Percentiles rank a stretch among this genome's conserved stretches.
Evolutionary conservation across 2,113 vertebrate genomes (phyloP).

Genomic region (Xiphias gladius): DNA sequence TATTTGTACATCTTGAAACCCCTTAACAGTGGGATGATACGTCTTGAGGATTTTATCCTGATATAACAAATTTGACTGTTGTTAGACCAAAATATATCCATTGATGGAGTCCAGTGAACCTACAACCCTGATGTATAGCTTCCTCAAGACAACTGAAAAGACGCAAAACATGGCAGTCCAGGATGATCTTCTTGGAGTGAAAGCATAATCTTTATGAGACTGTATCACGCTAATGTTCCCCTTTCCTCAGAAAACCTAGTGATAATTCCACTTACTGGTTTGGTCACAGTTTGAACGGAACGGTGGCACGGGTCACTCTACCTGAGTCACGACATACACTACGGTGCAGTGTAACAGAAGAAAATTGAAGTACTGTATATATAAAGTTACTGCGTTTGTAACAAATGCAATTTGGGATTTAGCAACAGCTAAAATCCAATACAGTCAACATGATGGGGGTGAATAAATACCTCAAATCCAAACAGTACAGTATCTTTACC

Average conservation of each 20-base stretch:
- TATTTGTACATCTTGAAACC: not conserved
- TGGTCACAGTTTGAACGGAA: not conserved
- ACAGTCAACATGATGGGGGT: not conserved
- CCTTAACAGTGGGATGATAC: not conserved
- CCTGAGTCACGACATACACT: not conserved
- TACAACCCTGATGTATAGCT: too few species aligned
- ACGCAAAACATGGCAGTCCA: too few species aligned
- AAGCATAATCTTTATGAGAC: too few species aligned
- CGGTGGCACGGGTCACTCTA: not conserved
- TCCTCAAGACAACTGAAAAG: too few species aligned
- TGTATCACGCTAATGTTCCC: not conserved
- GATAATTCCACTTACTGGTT: not conserved
- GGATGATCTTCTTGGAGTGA: too few species aligned
- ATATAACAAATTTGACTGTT: not conserved
- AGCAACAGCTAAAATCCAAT: not conserved
- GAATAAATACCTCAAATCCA: slow-evolving; percentile 23
- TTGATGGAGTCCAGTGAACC: not conserved
- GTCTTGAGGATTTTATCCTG: not conserved
- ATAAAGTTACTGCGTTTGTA: too few species aligned
- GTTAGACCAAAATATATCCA: not conserved
- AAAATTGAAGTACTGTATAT: too few species aligned
- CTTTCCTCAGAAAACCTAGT: not conserved
- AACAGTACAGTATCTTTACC: slow-evolving; percentile 13
- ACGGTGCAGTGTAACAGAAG: not conserved
- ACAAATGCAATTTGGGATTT: too few species aligned